Percentiles rank a stretch among this genome's conserved stretches.
Evolutionary conservation across 2,797 vertebrate species (phyloP).

Genomic region (Onychomys torridus): DNA sequence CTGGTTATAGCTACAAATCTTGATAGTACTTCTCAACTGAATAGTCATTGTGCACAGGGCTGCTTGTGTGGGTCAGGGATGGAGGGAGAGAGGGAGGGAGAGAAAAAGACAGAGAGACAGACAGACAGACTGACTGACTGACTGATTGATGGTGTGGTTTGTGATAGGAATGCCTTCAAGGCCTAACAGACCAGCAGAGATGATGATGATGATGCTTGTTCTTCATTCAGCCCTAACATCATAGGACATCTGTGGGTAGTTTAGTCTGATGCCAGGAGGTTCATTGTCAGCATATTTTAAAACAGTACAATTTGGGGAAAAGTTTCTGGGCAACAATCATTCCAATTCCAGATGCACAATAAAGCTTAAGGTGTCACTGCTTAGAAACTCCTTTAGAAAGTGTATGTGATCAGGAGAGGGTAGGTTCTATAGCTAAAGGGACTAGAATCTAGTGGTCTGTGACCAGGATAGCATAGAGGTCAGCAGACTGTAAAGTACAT

Average conservation of each 20-base stretch:
- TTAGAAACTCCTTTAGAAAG: background rate
- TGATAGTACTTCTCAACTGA: background rate
- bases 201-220: too few species aligned
- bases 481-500: background rate
- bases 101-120: too few species aligned
- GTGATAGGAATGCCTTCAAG: background rate
- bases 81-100: too few species aligned
- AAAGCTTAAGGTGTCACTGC: background rate
- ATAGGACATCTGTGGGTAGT: background rate
- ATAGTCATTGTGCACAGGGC: background rate
- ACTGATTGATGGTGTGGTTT: background rate
- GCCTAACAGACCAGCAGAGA: background rate
- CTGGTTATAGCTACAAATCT: background rate
- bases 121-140: too few species aligned
- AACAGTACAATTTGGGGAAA: background rate
- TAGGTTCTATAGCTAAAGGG: too few species aligned
- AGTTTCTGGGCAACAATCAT: background rate
- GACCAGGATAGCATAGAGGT: background rate
- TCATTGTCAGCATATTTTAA: background rate
- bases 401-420: background rate
- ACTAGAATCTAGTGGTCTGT: background rate
- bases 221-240: background rate
- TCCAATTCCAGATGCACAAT: background rate
- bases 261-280: background rate
- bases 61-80: background rate